Base-by-base conservation (phyloP, 1,140 invertebrate genomes). In the Euura lappo region DNA sequence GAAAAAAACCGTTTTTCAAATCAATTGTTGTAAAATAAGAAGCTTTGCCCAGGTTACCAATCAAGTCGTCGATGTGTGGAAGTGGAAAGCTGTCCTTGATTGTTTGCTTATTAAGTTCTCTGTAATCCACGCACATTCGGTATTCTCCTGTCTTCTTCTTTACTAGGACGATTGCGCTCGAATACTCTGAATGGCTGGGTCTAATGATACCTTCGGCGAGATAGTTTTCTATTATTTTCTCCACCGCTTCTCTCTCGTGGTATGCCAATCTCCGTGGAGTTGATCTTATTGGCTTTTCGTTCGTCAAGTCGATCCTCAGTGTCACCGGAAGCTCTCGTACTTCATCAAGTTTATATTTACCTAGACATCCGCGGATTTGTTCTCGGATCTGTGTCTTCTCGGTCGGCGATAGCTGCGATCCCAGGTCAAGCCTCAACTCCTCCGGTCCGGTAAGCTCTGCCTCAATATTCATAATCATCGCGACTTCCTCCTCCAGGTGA, bases 71-170 rank as follows among this genome's bases (percentile, higher is more conserved):
- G 42, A 74, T 72, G 65, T 77, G 65, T 2, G 70, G 75, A 6
- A 77, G 72, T n/a, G 71, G 75, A 64, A 67, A 74, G 65, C 10
- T 66, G 7, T 72, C 28, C 28, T 45, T 69, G 45, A 72, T 74
- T 28, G 84, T 89, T 0, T 82, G 71, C 0, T 45, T 13, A 77
- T 90, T 90, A 4, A 91, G 71, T 45, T 76, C 70, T 5, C 85
- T 71, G 75, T 83, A 91, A 73, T 89, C 84, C 0, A 84, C 76
- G 44, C 79, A 78, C 69, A 86, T 74, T 6, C 80, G 51, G 2
- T 73, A 76, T 2, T 67, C 70, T 2, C 73, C 76, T n/a, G 77
- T 72, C n/a, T 77, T 79, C 66, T 83, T 85, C 13, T 42, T 75
- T n/a, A 83, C 75, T 2, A 83, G 44, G 42, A 79, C 72, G 8